Percentiles rank a stretch among this genome's conserved stretches.
These are phyloP conservation scores for Erpobdella octoculata DNA, from an alignment of 2,888 invertebrate species.

Conservation along the genomic window DNA sequence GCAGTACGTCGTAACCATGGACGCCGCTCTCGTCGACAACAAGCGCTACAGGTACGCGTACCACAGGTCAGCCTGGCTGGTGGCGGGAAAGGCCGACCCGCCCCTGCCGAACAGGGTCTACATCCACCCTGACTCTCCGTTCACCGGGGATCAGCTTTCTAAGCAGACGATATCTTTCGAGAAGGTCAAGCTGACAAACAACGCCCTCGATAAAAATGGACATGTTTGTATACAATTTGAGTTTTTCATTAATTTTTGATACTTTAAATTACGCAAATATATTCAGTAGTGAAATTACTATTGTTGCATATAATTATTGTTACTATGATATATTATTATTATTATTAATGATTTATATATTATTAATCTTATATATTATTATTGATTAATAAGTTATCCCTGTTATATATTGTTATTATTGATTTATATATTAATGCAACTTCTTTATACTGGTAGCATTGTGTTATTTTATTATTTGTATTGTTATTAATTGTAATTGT, in stretches of 20 bases:
- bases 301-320: too few species aligned
- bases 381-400: too few species aligned
- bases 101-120: conserved; percentile 82
- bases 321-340: too few species aligned
- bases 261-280: too few species aligned
- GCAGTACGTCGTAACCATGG: conserved; percentile 79
- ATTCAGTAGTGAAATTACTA: too few species aligned
- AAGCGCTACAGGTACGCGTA: conserved; percentile 90
- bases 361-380: too few species aligned
- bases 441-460: too few species aligned
- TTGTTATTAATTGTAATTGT: too few species aligned
- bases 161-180: conserved; percentile 96
- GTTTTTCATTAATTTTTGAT: background rate
- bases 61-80: conserved; percentile 93
- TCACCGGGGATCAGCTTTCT: conserved; percentile 79
- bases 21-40: conserved; percentile 92
- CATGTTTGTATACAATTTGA: conserved; percentile 43
- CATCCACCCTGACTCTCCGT: conserved; percentile 92
- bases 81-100: conserved; percentile 91
- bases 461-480: too few species aligned
- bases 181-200: conserved; percentile 95
- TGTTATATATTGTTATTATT: too few species aligned
- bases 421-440: too few species aligned
- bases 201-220: conserved; percentile 67
- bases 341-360: too few species aligned